Evolutionary conservation across 1,140 invertebrate species (phyloP), one percentile per base, ranked within the genome.

Genomic region (Panagrolaimus sp.): DNA sequence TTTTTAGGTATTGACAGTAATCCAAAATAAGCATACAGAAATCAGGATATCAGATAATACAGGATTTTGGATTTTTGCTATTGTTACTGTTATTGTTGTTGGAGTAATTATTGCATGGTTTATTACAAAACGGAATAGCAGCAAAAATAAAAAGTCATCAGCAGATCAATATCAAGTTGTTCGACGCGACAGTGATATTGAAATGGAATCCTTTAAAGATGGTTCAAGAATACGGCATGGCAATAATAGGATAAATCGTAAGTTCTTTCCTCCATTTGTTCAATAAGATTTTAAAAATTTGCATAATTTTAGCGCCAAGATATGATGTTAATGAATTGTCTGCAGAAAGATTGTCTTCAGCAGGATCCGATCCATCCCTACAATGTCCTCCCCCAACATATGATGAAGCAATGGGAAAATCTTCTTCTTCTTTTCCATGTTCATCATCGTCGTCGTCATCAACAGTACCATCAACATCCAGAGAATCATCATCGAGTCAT

Each of bases 61-160:
- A 28, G 52, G 52, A 12, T 58, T 58, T 28, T 58, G 52, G 52
- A 24, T 58, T 28, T 58, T 58, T 17, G 52, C 52, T 21, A 21
- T n/a, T 21, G 52, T 58, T 5, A 26, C 10, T n/a, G 52, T 58
- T 5, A n/a, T 58, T 21, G 52, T 58, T 26, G 17, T 28, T 58
- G 52, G 52, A 21, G 21, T 21, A 21, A 24, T 58, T 21, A 21
- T 21, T n/a, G 52, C 52, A n/a, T 28, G 21, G 52, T n/a, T 21
- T 12, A 58, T 58, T 12, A 58, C 52, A n/a, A 21, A 58, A 28
- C 14, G 14, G 8, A 38, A 38, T 38, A 38, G 32, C 7, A 4
- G 32, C 32, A 58, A 17, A 1, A 28, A 58, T 26, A n/a, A n/a
- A n/a, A n/a, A n/a, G n/a, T n/a, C n/a, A n/a, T n/a, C n/a, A 12